phyloP scores from a whole-genome alignment of 2,113 vertebrate species.

The Malurus melanocephalus region DNA sequence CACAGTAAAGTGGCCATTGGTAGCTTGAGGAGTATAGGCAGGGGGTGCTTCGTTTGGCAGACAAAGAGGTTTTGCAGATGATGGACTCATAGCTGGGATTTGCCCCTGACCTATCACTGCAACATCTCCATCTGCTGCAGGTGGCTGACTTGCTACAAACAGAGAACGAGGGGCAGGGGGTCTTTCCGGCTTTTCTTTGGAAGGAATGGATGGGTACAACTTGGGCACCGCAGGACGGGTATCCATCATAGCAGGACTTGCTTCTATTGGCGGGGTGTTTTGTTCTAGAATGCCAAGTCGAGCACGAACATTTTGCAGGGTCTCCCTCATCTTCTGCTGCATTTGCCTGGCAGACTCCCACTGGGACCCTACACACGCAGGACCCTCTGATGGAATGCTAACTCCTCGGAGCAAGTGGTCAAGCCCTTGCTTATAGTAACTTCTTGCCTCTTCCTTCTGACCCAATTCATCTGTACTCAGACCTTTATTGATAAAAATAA shows the following conservation, averaged over 20 bases:
- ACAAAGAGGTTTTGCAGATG: constrained; percentile 5
- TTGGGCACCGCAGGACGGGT: constrained; percentile 29
- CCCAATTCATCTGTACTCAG: constrained; percentile 86
- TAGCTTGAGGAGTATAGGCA: constrained; percentile 87
- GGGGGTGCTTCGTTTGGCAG: constrained; percentile 81
- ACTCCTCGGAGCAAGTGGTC: constrained; percentile 84
- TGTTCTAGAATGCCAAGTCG: constrained; percentile 82
- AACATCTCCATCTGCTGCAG: constrained; percentile 31
- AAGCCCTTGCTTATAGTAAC: constrained; percentile 82
- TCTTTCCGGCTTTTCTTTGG: constrained; percentile 70
- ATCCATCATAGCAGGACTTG: background rate
- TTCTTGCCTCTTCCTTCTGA: constrained; percentile 79
- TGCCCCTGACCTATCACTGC: background rate
- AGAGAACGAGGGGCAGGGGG: constrained; percentile 49
- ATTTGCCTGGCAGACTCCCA: constrained; percentile 90
- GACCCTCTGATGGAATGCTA: constrained; percentile 73
- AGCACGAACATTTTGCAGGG: constrained; percentile 84
- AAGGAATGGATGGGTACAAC: constrained; percentile 80
- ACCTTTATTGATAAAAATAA: constrained; percentile 86
- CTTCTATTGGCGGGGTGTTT: background rate
- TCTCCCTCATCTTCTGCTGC: constrained; percentile 94
- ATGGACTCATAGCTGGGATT: constrained; percentile 3
- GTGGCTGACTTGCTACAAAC: background rate
- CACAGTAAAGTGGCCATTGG: constrained; percentile 87
- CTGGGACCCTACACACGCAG: constrained; percentile 71